Percentiles rank a stretch among this genome's conserved stretches.
Conservation (phyloP, 2,113 vertebrate genomes). For the Amblyornis subalaris region DNA sequence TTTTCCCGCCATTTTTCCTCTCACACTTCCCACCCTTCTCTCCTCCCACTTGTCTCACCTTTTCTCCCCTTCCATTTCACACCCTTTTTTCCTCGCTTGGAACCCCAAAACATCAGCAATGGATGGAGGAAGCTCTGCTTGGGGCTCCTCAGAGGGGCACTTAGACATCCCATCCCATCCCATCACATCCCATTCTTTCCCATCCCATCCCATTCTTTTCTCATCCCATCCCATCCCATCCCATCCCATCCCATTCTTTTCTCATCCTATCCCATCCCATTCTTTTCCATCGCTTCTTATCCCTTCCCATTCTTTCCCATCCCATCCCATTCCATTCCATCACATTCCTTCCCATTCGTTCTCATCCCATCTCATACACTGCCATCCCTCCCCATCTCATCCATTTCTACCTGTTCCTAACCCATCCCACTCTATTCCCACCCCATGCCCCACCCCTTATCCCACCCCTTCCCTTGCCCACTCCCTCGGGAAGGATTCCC, state of each 20-base stretch:
- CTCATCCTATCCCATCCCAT: too few species aligned
- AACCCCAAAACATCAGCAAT: rapidly evolving
- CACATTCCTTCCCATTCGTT: not conserved
- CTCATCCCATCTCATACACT: not conserved
- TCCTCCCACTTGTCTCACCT: too few species aligned
- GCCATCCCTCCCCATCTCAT: too few species aligned
- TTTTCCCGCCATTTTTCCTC: too few species aligned
- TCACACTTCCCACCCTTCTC: too few species aligned
- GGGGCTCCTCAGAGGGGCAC: not conserved
- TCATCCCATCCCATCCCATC: too few species aligned
- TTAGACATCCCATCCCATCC: not conserved
- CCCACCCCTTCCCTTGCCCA: not conserved
- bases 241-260: too few species aligned
- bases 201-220: not conserved
- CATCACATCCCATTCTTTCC: too few species aligned
- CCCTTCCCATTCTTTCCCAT: too few species aligned
- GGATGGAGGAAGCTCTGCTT: not conserved
- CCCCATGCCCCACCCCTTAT: not conserved
- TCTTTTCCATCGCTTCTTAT: not conserved
- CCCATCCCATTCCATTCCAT: not conserved
- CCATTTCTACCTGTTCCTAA: too few species aligned
- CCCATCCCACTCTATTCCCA: not conserved
- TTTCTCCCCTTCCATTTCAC: too few species aligned
- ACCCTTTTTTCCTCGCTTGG: not conserved
- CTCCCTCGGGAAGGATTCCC: not conserved